These are phyloP conservation scores for Heliconius congener DNA, from an alignment of 1,140 invertebrate species.

Conservation along the genomic window DNA sequence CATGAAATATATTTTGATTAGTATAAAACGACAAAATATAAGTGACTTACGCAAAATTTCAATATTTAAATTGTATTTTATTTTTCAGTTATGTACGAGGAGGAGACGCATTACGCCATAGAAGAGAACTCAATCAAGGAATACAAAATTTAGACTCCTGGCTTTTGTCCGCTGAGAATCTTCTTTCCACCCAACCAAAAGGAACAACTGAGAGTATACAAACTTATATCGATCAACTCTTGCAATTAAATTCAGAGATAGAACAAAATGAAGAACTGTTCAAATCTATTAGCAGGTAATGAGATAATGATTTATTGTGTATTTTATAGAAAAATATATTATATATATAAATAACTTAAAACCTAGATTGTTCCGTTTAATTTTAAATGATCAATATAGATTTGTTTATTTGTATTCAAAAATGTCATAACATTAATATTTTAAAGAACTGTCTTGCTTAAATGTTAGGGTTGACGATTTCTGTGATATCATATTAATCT, in stretches of 20 bases:
- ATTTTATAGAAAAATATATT: background rate
- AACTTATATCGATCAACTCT: conserved; percentile 89
- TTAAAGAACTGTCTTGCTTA: too few relatives aligned
- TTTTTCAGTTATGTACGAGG: conserved; percentile 88
- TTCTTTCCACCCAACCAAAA: conserved; percentile 85
- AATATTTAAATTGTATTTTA: background rate
- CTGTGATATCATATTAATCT: too few relatives aligned
- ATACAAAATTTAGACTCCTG: conserved; percentile 89
- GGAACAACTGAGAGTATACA: conserved; percentile 90
- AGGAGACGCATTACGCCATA: conserved; percentile 91
- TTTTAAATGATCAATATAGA: too few relatives aligned
- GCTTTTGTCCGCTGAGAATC: conserved; percentile 88
- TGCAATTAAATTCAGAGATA: conserved; percentile 89
- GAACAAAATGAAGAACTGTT: conserved; percentile 94
- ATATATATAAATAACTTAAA: too few relatives aligned
- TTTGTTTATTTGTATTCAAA: too few relatives aligned
- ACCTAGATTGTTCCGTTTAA: too few relatives aligned
- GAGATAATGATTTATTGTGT: conserved; percentile 22
- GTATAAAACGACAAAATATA: too few relatives aligned
- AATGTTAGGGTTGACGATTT: too few relatives aligned
- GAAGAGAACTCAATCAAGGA: conserved; percentile 90
- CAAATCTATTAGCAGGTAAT: conserved; percentile 84
- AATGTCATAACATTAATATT: too few relatives aligned
- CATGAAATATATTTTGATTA: background rate
- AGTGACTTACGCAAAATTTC: too few relatives aligned